Conservation (phyloP, 2,113 vertebrate species). For the Campylomormyrus tamandua region DNA sequence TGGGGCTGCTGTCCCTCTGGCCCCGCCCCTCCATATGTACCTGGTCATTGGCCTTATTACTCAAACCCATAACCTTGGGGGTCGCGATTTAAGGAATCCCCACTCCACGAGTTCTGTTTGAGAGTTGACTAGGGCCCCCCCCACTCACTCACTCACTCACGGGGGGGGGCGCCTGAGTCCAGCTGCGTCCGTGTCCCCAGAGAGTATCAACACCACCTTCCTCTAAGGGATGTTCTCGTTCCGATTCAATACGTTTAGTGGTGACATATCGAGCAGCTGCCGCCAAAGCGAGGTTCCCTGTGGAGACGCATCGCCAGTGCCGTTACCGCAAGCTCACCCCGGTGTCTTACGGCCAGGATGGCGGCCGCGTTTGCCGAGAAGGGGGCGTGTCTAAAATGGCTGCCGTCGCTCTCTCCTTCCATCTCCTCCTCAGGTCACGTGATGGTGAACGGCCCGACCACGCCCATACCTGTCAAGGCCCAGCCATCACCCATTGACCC, state of each 20-base stretch:
- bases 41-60: background rate
- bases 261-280: background rate
- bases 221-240: background rate
- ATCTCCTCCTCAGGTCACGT: conserved; percentile 66
- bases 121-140: background rate
- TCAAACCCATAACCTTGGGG: background rate
- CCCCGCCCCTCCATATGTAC: background rate
- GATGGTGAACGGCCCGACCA: conserved; percentile 86
- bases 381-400: background rate
- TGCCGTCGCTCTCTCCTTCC: background rate
- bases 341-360: background rate
- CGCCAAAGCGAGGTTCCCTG: background rate
- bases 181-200: background rate
- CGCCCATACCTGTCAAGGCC: conserved; percentile 80
- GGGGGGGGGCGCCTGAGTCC: no score
- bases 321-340: background rate
- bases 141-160: background rate
- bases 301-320: background rate
- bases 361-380: background rate
- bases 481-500: conserved; percentile 73
- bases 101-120: background rate
- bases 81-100: background rate
- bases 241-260: background rate
- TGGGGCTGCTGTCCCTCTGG: background rate
- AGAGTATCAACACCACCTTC: background rate